Evolutionary conservation across 2,113 vertebrate species (phyloP), one percentile per base, ranked within the genome.

Genomic region (Otus sunia): DNA sequence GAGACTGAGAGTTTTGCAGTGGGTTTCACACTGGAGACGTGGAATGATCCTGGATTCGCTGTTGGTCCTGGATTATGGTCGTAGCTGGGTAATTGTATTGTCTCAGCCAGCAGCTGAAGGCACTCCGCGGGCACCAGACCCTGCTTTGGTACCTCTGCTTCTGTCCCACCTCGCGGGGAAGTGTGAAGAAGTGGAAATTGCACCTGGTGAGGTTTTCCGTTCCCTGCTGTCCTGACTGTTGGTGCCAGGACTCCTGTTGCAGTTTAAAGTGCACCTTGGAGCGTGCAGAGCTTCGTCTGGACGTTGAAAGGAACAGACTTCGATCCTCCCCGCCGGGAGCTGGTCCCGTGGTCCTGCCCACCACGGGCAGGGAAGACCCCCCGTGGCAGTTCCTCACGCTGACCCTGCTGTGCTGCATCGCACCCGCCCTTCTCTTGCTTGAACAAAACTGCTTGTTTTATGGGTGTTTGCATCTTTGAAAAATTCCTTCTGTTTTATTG

Each of bases 151-250:
- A 27, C 21, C 73, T 64, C 64, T 50, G 15, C 43, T 50, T 22
- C 67, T n/a, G 22, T 41, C 50, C 20, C 0, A 0, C n/a, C 56
- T 39, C 72, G 36, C 1, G 0, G 36, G 15, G 29, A 39, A 55
- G 20, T 3, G 13, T 32, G 36, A 41, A 30, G 56, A 63, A 27
- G 41, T 27, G 36, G 30, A 34, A 73, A 14, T 45, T 20, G 32
- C 29, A 8, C 66, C 64, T 72, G 58, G 41, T 58, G 36, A 43
- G 27, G 20, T 50, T 66, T 86, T 50, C 43, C 58, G 72, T 64
- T 52, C 37, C 19, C 36, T n/a, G 50, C 66, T 50, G 11, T 52
- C 66, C 27, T 49, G 64, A 15, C 58, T 25, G 22, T 5, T 10
- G 29, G 50, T 0, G 1, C 41, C 58, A 58, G 41, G 25, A 32